A percentile compares a stretch with the other conserved stretches of the same genome.
Evolutionary conservation across 2,888 invertebrate genomes (phyloP).

Genomic region (Drosophila cracens): DNA sequence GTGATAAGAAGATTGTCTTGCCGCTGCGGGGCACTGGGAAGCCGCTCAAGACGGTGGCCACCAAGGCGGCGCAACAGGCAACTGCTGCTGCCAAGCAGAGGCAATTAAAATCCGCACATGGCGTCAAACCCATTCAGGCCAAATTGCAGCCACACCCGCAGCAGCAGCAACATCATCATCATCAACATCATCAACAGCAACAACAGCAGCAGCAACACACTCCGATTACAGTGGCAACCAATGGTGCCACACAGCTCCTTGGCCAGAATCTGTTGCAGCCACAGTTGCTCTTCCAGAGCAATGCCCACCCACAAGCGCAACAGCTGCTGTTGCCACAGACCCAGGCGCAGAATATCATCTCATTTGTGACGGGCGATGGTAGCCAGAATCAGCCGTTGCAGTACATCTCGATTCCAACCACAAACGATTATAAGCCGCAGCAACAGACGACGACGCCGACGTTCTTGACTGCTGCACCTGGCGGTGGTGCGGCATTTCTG

Average conservation of each 20-base stretch:
- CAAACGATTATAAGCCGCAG: conserved; percentile 86
- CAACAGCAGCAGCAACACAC: conserved; percentile 51
- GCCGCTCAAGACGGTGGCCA: conserved; percentile 77
- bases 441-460: conserved; percentile 85
- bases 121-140: conserved; percentile 80
- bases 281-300: conserved; percentile 75
- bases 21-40: conserved; percentile 70
- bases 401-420: conserved; percentile 89
- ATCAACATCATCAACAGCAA: conserved; percentile 50
- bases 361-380: conserved; percentile 84
- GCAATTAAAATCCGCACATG: conserved; percentile 65
- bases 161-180: conserved; percentile 49
- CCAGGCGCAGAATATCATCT: conserved; percentile 85
- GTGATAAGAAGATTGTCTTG: conserved; percentile 80
- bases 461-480: conserved; percentile 77
- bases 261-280: conserved; percentile 71
- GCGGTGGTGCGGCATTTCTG: conserved; percentile 86
- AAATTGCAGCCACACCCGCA: conserved; percentile 67
- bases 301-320: conserved; percentile 53
- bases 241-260: conserved; percentile 56
- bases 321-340: conserved; percentile 84
- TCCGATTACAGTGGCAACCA: conserved; percentile 68
- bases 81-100: conserved; percentile 76
- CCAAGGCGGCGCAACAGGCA: conserved; percentile 78
- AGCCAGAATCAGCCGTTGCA: conserved; percentile 89